These are phyloP conservation scores for Dolichallabes microphthalmus DNA, from an alignment of 2,113 vertebrate genomes.

Conservation along the genomic window DNA sequence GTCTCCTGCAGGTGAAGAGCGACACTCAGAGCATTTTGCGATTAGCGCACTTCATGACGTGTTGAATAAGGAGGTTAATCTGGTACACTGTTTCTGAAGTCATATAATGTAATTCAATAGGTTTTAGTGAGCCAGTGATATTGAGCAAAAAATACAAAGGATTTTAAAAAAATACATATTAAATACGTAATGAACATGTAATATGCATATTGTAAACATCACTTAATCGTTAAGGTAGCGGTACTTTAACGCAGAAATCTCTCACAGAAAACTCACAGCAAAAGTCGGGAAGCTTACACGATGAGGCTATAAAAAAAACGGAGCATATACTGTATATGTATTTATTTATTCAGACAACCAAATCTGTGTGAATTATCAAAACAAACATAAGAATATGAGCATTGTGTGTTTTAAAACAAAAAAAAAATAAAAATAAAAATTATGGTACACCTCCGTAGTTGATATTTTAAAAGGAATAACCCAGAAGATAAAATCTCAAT, in stretches of 20 bases:
- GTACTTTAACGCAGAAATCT: too few relatives aligned
- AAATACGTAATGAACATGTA: too few relatives aligned
- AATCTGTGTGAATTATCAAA: not conserved
- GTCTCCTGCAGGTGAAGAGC: constrained; percentile 19
- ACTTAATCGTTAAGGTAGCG: too few relatives aligned
- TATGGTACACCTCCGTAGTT: not conserved
- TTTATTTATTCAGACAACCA: not conserved
- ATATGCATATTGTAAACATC: too few relatives aligned
- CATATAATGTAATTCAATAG: too few relatives aligned
- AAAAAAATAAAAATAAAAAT: not conserved
- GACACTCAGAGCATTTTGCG: constrained; percentile 32
- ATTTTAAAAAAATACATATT: too few relatives aligned
- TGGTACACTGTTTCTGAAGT: not conserved
- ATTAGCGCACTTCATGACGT: not conserved
- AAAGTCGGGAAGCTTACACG: not conserved
- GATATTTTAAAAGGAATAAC: not conserved
- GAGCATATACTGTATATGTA: too few relatives aligned
- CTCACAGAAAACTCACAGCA: not conserved
- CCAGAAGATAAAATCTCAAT: not conserved
- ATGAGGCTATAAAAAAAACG: too few relatives aligned
- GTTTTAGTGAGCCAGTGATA: too few relatives aligned
- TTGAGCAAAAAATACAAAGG: too few relatives aligned
- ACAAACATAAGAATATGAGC: too few relatives aligned
- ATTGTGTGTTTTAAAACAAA: too few relatives aligned
- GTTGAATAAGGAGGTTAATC: not conserved